phyloP scores from a whole-genome alignment of 2,888 invertebrate species.

The Aspidapion aeneum region DNA sequence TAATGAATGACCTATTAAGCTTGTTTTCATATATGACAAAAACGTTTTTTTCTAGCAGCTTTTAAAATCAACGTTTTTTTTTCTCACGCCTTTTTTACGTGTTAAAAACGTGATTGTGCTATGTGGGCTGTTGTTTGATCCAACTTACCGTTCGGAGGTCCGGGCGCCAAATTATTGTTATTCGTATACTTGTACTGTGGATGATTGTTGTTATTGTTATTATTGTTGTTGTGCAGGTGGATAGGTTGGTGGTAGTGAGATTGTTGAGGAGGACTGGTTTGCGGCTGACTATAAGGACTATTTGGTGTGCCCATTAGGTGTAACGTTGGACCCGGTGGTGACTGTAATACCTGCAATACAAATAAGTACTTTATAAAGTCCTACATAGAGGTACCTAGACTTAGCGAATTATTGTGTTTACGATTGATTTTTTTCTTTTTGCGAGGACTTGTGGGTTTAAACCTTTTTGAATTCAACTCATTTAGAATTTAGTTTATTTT shows the following conservation, averaged over 20 bases:
- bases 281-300: slow-evolving; percentile 46
- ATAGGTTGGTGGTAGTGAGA: slow-evolving; percentile 42
- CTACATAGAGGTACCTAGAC: not conserved
- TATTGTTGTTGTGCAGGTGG: slow-evolving; percentile 46
- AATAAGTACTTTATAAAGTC: slow-evolving; percentile 7
- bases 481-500: too few species aligned
- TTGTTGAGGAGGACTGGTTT: slow-evolving; percentile 47
- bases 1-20: too few species aligned
- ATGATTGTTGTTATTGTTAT: slow-evolving; percentile 42
- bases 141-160: slow-evolving; percentile 40
- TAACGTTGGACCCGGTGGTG: slow-evolving; percentile 49
- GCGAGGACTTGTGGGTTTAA: too few species aligned
- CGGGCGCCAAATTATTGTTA: slow-evolving; percentile 33
- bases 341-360: slow-evolving; percentile 39
- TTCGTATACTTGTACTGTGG: slow-evolving; percentile 41
- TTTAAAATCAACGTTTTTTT: too few species aligned
- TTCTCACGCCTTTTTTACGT: too few species aligned
- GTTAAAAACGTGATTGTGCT: too few species aligned
- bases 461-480: too few species aligned
- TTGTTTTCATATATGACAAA: too few species aligned
- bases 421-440: too few species aligned
- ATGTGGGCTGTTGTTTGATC: too few species aligned
- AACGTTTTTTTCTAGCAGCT: too few species aligned
- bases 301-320: slow-evolving; percentile 55
- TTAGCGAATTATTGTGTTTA: too few species aligned